Percentiles rank a stretch among this genome's conserved stretches.
Evolutionary conservation across 1,140 invertebrate genomes (phyloP).

Genomic region (fruit fly (Drosophila melanogaster)): DNA sequence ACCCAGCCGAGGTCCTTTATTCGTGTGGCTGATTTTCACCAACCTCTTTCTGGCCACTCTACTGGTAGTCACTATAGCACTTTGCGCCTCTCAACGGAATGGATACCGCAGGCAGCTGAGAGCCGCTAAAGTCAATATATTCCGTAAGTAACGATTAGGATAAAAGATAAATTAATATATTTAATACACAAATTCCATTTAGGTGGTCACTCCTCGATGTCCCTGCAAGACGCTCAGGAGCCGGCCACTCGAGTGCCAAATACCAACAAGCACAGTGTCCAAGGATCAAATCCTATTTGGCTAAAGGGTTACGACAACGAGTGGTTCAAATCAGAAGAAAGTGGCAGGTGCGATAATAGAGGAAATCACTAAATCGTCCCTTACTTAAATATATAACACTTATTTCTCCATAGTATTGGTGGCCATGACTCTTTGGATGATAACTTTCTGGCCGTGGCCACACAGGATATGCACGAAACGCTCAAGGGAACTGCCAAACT

Average conservation of each 20-base stretch:
- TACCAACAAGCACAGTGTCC: conserved; percentile 96
- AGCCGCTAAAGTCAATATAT: conserved; percentile 96
- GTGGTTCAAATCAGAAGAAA: conserved; percentile 96
- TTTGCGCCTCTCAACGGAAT: conserved; percentile 93
- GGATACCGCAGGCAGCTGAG: conserved; percentile 94
- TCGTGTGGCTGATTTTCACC: conserved; percentile 92
- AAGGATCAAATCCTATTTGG: conserved; percentile 98
- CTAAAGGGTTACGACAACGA: conserved; percentile 97
- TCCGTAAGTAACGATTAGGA: conserved; percentile 87
- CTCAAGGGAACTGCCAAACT: conserved; percentile 79
- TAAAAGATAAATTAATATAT: background rate
- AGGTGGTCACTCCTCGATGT: conserved; percentile 73
- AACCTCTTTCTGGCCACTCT: conserved; percentile 92
- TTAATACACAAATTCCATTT: background rate
- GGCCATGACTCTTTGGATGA: conserved; percentile 95
- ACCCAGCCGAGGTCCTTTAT: conserved; percentile 86
- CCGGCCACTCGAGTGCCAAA: conserved; percentile 91
- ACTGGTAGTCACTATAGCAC: conserved; percentile 90
- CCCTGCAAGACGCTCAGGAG: conserved; percentile 61
- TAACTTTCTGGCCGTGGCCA: conserved; percentile 86
- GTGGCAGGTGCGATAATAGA: conserved; percentile 87
- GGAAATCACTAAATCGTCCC: background rate
- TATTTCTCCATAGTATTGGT: conserved; percentile 84
- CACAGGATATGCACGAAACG: conserved; percentile 77
- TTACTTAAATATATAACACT: background rate